A percentile compares a stretch with the other conserved stretches of the same genome.
Conservation (phyloP, 2,888 invertebrate species). For the Girardia tigrina region DNA sequence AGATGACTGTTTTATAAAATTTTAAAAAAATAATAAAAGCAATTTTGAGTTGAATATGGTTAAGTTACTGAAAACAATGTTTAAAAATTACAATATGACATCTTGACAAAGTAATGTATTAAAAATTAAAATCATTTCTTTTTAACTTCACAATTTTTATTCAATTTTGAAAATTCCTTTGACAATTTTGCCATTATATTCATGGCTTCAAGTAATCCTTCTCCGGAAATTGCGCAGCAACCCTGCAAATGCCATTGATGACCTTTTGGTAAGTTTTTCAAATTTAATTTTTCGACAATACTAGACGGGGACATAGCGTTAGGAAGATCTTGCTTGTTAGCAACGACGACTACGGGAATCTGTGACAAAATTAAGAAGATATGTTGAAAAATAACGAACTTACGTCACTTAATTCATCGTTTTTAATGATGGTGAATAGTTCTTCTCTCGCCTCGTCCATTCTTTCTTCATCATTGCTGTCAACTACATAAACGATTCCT, state of each 20-base stretch:
- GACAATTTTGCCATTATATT: too few species aligned
- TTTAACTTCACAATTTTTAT: too few species aligned
- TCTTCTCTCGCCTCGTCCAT: conserved; percentile 95
- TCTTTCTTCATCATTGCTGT: conserved; percentile 98
- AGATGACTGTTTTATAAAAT: too few species aligned
- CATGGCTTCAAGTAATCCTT: background rate
- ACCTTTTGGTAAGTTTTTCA: background rate
- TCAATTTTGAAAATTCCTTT: too few species aligned
- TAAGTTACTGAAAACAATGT: too few species aligned
- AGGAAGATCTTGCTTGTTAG: background rate
- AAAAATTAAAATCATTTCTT: too few species aligned
- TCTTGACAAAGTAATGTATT: too few species aligned
- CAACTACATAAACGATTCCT: conserved; percentile 86
- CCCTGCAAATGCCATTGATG: background rate
- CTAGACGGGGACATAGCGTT: background rate
- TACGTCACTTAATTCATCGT: conserved; percentile 96
- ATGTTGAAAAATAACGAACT: background rate
- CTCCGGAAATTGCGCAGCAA: background rate
- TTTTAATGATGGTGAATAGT: conserved; percentile 93
- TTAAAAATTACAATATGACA: too few species aligned
- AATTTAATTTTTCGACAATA: background rate
- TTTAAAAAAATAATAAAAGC: too few species aligned
- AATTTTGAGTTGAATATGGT: too few species aligned
- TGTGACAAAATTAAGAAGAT: background rate
- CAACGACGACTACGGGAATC: background rate